Percentiles rank a stretch among this genome's conserved stretches.
Conservation (phyloP, 2,797 vertebrate genomes). For the Tragelaphus oryx region DNA sequence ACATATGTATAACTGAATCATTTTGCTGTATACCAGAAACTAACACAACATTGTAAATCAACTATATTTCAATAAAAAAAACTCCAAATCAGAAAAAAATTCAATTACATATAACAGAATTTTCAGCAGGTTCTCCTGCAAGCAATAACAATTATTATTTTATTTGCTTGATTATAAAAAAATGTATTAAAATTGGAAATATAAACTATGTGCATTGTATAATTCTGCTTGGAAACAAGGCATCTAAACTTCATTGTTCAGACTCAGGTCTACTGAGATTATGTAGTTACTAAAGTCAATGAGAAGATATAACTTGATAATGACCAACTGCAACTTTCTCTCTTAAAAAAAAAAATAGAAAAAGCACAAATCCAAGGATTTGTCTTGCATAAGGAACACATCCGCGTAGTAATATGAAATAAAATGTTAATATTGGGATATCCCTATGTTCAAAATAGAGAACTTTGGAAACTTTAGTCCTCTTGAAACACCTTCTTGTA, state of each 20-base stretch:
- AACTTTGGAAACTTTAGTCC: neutral
- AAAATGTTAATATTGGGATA: neutral
- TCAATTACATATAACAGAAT: neutral
- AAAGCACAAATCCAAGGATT: neutral
- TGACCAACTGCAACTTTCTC: neutral
- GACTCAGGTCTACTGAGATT: neutral
- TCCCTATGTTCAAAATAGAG: neutral
- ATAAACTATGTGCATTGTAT: neutral
- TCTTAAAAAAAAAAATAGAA: neutral
- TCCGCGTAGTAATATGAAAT: neutral
- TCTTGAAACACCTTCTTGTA: neutral
- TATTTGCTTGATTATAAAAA: neutral
- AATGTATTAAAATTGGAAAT: slow-evolving; percentile 8
- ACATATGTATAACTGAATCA: neutral
- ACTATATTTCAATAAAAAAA: neutral
- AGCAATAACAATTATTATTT: neutral
- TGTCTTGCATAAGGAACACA: neutral
- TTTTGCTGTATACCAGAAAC: neutral
- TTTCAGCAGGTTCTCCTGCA: slow-evolving; percentile 22
- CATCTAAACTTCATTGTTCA: neutral
- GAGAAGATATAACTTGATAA: neutral
- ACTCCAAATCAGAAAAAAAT: neutral
- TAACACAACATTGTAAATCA: neutral
- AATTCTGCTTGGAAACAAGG: neutral
- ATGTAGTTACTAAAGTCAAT: neutral